These are phyloP conservation scores for Eupithecia centaureata DNA, from an alignment of 2,888 invertebrate genomes.

Conservation along the genomic window DNA sequence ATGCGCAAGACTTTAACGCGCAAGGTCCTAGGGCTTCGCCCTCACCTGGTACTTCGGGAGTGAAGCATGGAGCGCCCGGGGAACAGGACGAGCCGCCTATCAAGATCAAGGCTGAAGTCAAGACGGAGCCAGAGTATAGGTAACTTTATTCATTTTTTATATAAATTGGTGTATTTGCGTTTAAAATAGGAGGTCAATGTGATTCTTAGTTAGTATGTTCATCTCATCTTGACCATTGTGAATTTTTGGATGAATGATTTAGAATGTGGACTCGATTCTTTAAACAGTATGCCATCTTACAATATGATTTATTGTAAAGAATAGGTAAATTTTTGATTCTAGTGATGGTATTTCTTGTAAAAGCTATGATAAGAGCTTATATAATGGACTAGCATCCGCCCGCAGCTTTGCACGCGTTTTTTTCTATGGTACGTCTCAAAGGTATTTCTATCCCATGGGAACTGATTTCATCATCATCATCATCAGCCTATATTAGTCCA, in stretches of 20 bases:
- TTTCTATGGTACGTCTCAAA: too few relatives aligned
- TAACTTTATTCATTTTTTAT: constrained; percentile 6
- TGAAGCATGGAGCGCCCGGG: constrained; percentile 31
- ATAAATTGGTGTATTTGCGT: not conserved
- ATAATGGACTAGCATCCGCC: too few relatives aligned
- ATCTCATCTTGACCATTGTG: not conserved
- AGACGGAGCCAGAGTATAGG: constrained; percentile 76
- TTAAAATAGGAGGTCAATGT: not conserved
- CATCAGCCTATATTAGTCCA: too few relatives aligned
- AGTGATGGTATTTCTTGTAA: too few relatives aligned
- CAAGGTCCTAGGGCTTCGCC: constrained; percentile 29
- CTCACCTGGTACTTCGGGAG: constrained; percentile 30
- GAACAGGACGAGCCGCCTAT: constrained; percentile 54
- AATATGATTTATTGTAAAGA: too few relatives aligned
- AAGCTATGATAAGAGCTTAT: too few relatives aligned
- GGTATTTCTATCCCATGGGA: too few relatives aligned
- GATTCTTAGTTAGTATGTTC: not conserved
- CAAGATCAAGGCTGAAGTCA: constrained; percentile 77
- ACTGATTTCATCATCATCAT: too few relatives aligned
- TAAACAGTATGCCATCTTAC: too few relatives aligned
- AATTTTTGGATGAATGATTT: not conserved
- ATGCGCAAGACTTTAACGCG: not conserved
- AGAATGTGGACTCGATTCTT: not conserved
- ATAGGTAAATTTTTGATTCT: too few relatives aligned
- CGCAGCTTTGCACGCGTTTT: too few relatives aligned